Conservation (phyloP, 2,888 invertebrate species). For the Heterodera filipjevi region DNA sequence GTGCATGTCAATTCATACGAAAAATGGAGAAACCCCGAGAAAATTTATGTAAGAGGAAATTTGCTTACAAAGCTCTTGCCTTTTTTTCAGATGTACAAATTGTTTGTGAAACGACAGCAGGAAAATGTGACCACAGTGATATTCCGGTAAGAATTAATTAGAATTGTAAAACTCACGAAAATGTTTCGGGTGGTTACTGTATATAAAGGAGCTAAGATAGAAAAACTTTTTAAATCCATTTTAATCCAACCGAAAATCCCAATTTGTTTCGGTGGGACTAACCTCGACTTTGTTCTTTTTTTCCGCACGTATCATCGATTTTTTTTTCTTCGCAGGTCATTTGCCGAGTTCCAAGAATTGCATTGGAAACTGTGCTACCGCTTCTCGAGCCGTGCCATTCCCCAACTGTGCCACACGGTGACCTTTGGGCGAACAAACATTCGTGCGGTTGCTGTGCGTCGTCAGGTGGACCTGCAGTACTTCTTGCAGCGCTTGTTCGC, state of each 20-base stretch:
- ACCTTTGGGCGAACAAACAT: slow-evolving; percentile 83
- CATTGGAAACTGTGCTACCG: slow-evolving; percentile 70
- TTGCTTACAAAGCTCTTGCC: no score
- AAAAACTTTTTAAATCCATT: no score
- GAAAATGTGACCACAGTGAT: slow-evolving; percentile 74
- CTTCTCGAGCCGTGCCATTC: slow-evolving; percentile 39
- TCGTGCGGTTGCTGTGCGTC: slow-evolving; percentile 88
- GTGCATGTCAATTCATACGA: slow-evolving; percentile 86
- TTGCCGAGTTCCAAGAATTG: slow-evolving; percentile 91
- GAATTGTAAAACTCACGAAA: background rate
- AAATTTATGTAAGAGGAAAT: slow-evolving; percentile 80
- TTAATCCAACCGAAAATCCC: no score
- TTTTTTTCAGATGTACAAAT: slow-evolving; percentile 55
- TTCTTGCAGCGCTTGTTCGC: slow-evolving; percentile 84
- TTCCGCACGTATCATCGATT: no score
- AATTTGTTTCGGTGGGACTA: no score
- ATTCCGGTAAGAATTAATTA: slow-evolving; percentile 68
- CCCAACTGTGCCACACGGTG: slow-evolving; percentile 25
- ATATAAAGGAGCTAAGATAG: no score
- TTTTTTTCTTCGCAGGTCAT: slow-evolving; percentile 74
- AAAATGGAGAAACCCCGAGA: slow-evolving; percentile 93
- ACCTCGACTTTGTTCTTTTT: no score
- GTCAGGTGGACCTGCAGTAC: slow-evolving; percentile 84
- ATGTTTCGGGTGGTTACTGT: no score
- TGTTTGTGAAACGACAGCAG: slow-evolving; percentile 49